Base-by-base conservation (phyloP, 64 coral and sea anemone species). In the Dendrophyllia cribrosa region DNA sequence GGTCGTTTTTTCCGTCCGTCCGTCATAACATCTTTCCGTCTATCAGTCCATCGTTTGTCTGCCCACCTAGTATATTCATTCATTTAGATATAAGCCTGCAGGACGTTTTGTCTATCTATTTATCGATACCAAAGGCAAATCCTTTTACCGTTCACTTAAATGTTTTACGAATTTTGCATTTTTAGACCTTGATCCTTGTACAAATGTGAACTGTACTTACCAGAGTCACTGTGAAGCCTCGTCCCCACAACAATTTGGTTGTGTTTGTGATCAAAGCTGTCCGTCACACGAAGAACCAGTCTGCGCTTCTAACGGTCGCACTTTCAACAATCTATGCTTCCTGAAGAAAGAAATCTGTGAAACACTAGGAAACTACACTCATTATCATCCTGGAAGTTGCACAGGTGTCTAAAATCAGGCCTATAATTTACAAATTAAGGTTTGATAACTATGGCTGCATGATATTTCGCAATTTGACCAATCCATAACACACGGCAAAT, bases 261-360 rank as follows among this genome's bases (percentile, higher is more conserved):
- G 92, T 16, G 76, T 83, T 13, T 94, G 92, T 51, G 49, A 83
- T 51, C 51, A 24, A 0, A 48, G 59, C 9, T 94, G 92, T 24
- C 92, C 92, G 1, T 74, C 77, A 1, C 88, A 94, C 51, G 86
- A 89, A 75, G 92, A 88, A 48, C 77, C 71, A 9, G 83, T 93
- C 4, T 93, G 91, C 15, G 75, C 82, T 21, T 87, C 82, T 1
- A 87, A 87, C 43, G 91, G 82, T 24, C 64, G 72, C 5, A 93
- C 91, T 8, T 93, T 93, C 73, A 87, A 25, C 24, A 93, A 93
- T 22, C 76, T 78, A 45, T 93, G 91, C 91, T 55, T 78, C 4
- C 86, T 93, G 55, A 63, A 93, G 25, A 47, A 86, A 66, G 91
- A 93, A 58, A 93, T 93, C 21, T 93, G 91, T 22, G 62, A 79